phyloP scores from a whole-genome alignment of 1,140 invertebrate species.

The Eubasilissa regina region DNA sequence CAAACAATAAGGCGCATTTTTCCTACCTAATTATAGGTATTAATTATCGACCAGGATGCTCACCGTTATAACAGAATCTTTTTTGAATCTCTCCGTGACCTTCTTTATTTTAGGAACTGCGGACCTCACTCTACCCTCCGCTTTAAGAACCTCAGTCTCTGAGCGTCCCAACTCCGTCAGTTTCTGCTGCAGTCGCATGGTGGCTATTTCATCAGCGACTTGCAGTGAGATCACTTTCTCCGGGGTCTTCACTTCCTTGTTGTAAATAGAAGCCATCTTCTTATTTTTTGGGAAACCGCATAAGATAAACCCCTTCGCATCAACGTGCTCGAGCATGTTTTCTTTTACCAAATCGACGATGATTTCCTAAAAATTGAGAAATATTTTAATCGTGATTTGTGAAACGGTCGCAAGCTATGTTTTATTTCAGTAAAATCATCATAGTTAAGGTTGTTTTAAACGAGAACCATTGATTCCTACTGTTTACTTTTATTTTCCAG shows the following conservation, averaged over 20 bases:
- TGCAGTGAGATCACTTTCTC: conserved; percentile 70
- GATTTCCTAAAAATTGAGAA: conserved; percentile 61
- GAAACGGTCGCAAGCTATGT: no score
- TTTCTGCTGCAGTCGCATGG: conserved; percentile 42
- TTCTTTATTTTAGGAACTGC: conserved; percentile 44
- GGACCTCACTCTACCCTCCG: conserved; percentile 32
- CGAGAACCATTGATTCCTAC: no score
- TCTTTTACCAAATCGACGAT: conserved; percentile 71
- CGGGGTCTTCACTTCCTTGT: conserved; percentile 68
- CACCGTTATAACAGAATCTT: conserved; percentile 38
- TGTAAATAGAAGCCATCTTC: conserved; percentile 68
- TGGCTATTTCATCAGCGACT: conserved; percentile 66
- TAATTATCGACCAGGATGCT: neutral
- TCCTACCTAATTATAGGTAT: neutral
- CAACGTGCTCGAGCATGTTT: conserved; percentile 67
- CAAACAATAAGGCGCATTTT: neutral
- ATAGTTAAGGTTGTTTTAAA: no score
- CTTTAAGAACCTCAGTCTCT: conserved; percentile 26
- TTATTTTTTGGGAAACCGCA: conserved; percentile 70
- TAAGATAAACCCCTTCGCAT: conserved; percentile 69
- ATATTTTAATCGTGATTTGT: no score
- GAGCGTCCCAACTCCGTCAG: conserved; percentile 49
- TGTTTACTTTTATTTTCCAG: no score
- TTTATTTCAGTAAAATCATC: no score
- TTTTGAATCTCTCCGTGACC: conserved; percentile 46